Base-by-base conservation (phyloP, 2,113 vertebrate genomes). In the Lagenorhynchus albirostris region DNA sequence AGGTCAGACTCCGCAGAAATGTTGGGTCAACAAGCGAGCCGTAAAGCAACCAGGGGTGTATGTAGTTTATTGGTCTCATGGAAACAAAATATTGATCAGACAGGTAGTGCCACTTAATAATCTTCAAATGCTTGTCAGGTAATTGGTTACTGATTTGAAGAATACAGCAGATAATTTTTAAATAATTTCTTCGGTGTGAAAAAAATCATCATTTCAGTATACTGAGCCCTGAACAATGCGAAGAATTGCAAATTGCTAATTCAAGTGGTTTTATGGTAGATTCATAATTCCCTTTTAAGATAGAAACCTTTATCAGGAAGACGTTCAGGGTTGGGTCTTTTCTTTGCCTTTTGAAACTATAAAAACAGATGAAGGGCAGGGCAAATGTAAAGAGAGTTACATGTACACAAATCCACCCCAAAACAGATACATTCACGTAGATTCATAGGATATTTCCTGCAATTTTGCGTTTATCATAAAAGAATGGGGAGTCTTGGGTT, bases 71-170 rank as follows among this genome's bases (percentile, higher is more conserved):
- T 55, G 20, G 81, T 95, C 96, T 96, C 83, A 85, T n/a, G 93
- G 84, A 89, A 97, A 96, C 81, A 84, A 25, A 14, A 68, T 95
- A 97, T 95, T 87, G 96, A 98, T 98, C 93, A 82, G n/a, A 15
- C 70, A 79, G 55, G 73, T 26, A 91, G 91, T 31, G 70, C 63
- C 0, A 33, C 9, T 25, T 85, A 97, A 95, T 96, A 95, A 91
- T 90, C 91, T 97, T 97, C 82, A 98, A 95, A 94, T 58, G 18
- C 44, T 80, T 14, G 63, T 21, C 29, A 79, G 93, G 15, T 55
- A 97, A 89, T 60, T 62, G 26, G 76, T 62, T 58, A 77, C 41
- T 58, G 70, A 96, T 96, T 95, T 73, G 87, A 89, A 79, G 86
- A 96, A 83, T 23, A 68, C 0, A 2, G 0, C 47, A 80, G 71